Evolutionary conservation across 2,888 invertebrate genomes (phyloP).

Genomic region (Heliconius ismenius): DNA sequence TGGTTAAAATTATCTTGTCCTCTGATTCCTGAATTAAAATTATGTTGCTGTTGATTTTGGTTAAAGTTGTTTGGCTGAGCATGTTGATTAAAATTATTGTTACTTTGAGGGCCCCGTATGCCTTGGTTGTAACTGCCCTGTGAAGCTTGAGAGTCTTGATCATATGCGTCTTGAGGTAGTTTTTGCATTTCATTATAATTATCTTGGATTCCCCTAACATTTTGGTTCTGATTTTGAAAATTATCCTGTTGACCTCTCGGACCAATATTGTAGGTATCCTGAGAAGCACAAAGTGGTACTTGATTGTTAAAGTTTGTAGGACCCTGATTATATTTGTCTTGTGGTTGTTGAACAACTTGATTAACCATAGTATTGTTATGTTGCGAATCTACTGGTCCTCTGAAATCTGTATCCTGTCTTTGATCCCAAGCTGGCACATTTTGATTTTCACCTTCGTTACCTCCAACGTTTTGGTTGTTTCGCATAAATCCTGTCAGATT

Average conservation of each 20-base stretch:
- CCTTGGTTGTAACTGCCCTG: slow-evolving; percentile 24
- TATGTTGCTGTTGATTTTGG: slow-evolving; percentile 19
- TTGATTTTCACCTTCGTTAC: slow-evolving; percentile 20
- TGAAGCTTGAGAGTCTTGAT: slow-evolving; percentile 27
- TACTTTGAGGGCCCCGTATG: slow-evolving; percentile 7
- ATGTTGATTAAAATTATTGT: slow-evolving; percentile 12
- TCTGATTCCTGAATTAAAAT: slow-evolving; percentile 22
- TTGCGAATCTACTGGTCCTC: slow-evolving; percentile 20
- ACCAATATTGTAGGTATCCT: slow-evolving; percentile 26
- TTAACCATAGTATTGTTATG: slow-evolving; percentile 27
- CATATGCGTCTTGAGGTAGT: slow-evolving; percentile 22
- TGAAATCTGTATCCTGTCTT: slow-evolving; percentile 30
- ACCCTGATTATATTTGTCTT: slow-evolving; percentile 36
- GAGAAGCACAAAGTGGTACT: slow-evolving; percentile 9
- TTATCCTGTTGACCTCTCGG: slow-evolving; percentile 24
- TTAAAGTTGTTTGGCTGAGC: slow-evolving; percentile 20
- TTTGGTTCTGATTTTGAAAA: slow-evolving; percentile 29
- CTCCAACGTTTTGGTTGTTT: slow-evolving; percentile 25
- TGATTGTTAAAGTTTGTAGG: slow-evolving; percentile 22
- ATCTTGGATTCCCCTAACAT: slow-evolving; percentile 21
- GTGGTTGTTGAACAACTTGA: slow-evolving; percentile 33
- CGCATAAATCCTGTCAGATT: slow-evolving; percentile 22
- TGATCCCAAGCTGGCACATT: slow-evolving; percentile 35
- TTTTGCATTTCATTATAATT: slow-evolving; percentile 26
- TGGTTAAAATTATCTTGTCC: neutral